phyloP scores from a whole-genome alignment of 2,888 invertebrate genomes.

The Trypoxylon attenuatum region DNA sequence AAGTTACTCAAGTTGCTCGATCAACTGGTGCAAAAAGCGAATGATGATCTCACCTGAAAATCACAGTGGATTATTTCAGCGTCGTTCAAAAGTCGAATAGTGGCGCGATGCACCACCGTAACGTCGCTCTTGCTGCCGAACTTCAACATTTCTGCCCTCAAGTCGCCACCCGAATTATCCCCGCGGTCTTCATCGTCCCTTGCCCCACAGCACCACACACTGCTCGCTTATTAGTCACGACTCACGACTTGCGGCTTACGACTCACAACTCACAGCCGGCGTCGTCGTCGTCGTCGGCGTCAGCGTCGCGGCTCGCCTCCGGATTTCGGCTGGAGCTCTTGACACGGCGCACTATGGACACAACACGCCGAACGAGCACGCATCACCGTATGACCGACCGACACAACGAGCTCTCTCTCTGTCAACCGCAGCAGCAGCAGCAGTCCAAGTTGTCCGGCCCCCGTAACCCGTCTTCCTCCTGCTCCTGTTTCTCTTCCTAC shows the following conservation, averaged over 20 bases:
- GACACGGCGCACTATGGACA: background rate
- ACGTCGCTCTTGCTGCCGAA: slow-evolving; percentile 76
- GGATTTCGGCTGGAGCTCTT: background rate
- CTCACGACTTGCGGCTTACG: no score
- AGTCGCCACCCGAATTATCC: slow-evolving; percentile 70
- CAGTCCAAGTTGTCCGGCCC: no score
- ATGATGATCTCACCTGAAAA: slow-evolving; percentile 82
- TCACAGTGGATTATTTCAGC: slow-evolving; percentile 94
- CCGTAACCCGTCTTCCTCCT: no score
- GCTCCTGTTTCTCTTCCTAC: no score
- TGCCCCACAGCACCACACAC: slow-evolving; percentile 71
- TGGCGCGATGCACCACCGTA: slow-evolving; percentile 76
- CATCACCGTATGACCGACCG: no score
- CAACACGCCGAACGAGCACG: no score
- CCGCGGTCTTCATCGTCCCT: slow-evolving; percentile 69
- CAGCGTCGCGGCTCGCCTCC: slow-evolving; percentile 41
- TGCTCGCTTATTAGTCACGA: slow-evolving; percentile 55
- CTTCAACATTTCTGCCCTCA: slow-evolving; percentile 75
- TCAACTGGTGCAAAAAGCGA: no score
- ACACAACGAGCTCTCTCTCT: no score
- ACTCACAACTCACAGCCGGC: slow-evolving; percentile 3
- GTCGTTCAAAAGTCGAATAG: slow-evolving; percentile 91
- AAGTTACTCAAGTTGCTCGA: no score
- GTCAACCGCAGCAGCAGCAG: no score
- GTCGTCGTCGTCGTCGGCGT: slow-evolving; percentile 21